Percentiles rank a stretch among this genome's conserved stretches.
Evolutionary conservation across 2,888 invertebrate species (phyloP).

Genomic region (Boloria euphrosyne): DNA sequence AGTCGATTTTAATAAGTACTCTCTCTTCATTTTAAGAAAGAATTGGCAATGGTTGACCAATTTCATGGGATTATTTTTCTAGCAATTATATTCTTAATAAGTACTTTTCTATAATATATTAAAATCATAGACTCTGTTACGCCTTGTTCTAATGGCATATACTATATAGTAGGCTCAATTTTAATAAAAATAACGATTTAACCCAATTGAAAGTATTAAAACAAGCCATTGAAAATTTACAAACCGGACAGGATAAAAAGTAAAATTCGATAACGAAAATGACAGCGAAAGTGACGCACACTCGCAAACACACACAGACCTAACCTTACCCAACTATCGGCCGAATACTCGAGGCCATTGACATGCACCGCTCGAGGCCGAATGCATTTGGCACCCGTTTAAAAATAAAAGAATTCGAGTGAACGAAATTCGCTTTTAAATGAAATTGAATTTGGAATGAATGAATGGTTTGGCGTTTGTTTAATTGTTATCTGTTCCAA

Average conservation of each 20-base stretch:
- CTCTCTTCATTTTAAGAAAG: too few species aligned
- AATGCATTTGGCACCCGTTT: conserved; percentile 70
- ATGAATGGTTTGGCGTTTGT: conserved; percentile 6
- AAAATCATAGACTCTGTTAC: too few species aligned
- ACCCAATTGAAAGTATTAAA: conserved; percentile 10
- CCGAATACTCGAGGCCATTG: conserved; percentile 73
- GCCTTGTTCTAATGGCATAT: too few species aligned
- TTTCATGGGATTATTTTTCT: too few species aligned
- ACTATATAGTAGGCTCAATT: too few species aligned
- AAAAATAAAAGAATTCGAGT: conserved; percentile 63
- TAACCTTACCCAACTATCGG: conserved; percentile 78
- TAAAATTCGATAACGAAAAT: conserved; percentile 43
- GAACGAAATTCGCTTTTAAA: conserved; percentile 41
- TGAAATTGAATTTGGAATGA: conserved; percentile 35
- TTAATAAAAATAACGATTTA: background rate
- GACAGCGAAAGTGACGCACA: conserved; percentile 64
- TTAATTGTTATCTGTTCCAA: too few species aligned
- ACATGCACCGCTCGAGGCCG: conserved; percentile 65
- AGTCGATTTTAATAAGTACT: too few species aligned
- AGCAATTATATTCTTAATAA: too few species aligned
- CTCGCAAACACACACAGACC: conserved; percentile 55
- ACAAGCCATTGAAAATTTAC: conserved; percentile 15
- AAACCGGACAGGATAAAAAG: conserved; percentile 38
- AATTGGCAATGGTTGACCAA: too few species aligned
- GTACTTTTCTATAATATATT: too few species aligned